A percentile compares a stretch with the other conserved stretches of the same genome.
Evolutionary conservation across 2,113 vertebrate species (phyloP).

Genomic region (Chaetorhynchus papuensis): DNA sequence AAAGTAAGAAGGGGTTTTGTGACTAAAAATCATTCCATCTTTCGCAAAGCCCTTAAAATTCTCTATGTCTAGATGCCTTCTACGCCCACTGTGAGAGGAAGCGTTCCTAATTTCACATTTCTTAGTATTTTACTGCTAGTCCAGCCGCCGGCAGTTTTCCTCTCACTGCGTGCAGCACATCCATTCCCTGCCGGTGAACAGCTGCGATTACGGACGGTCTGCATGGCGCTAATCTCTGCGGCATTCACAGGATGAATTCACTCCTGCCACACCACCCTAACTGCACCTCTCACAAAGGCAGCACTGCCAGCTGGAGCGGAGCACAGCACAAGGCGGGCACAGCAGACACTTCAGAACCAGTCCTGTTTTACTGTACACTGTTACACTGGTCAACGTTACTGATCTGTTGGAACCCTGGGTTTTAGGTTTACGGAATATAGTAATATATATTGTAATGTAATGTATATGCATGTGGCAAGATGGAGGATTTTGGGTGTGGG

Average conservation of each 20-base stretch:
- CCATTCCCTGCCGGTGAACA: not conserved
- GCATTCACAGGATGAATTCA: not conserved
- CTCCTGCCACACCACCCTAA: not conserved
- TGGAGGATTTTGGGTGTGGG: too few relatives aligned
- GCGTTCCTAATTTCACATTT: not conserved
- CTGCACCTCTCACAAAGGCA: not conserved
- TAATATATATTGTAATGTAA: too few relatives aligned
- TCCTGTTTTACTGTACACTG: not conserved
- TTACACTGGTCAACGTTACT: not conserved
- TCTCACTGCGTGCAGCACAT: fast-evolving
- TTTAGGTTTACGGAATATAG: too few relatives aligned
- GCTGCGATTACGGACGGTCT: not conserved
- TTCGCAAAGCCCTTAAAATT: not conserved
- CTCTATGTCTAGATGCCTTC: not conserved
- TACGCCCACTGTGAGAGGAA: not conserved
- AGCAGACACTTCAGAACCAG: not conserved
- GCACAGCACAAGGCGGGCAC: not conserved
- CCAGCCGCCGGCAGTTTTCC: not conserved
- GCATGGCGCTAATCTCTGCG: not conserved
- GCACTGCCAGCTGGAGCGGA: not conserved
- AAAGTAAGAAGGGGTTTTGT: not conserved
- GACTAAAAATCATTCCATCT: not conserved
- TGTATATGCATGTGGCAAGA: too few relatives aligned
- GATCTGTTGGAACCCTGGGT: too few relatives aligned
- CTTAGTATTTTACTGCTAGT: not conserved